phyloP scores from a whole-genome alignment of 1,140 invertebrate species.

The Heliconius congener region DNA sequence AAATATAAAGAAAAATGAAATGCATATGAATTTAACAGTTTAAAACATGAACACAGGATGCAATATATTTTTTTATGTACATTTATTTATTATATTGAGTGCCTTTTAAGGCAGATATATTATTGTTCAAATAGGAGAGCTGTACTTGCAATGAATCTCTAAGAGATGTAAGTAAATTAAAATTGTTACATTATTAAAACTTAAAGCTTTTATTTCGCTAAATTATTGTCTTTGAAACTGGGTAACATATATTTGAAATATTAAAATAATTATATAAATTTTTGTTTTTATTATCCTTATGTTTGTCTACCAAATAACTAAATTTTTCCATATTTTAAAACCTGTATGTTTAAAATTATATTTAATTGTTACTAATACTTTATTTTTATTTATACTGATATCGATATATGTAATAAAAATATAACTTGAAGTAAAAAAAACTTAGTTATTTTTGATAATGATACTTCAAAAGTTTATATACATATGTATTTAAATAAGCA shows the following conservation, averaged over 20 bases:
- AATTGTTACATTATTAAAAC: background rate
- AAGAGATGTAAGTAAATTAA: background rate
- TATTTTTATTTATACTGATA: no score
- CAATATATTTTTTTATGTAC: slow-evolving; percentile 10
- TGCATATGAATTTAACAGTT: background rate
- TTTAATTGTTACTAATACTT: no score
- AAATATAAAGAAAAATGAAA: background rate
- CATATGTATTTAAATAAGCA: no score
- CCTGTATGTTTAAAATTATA: no score
- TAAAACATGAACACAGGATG: background rate
- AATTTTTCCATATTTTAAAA: no score
- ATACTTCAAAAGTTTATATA: no score
- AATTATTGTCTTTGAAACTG: background rate
- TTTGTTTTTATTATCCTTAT: background rate
- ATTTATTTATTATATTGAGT: background rate
- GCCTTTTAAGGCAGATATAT: background rate
- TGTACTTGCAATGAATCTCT: background rate
- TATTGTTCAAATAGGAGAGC: background rate
- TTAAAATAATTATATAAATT: background rate
- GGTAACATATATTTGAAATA: slow-evolving; percentile 4
- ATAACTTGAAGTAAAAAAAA: no score
- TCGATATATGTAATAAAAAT: no score
- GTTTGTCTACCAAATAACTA: background rate
- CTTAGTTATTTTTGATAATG: no score
- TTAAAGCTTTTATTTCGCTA: background rate